Base-by-base conservation (phyloP, 2,888 invertebrate genomes). In the Cantharis rufa region DNA sequence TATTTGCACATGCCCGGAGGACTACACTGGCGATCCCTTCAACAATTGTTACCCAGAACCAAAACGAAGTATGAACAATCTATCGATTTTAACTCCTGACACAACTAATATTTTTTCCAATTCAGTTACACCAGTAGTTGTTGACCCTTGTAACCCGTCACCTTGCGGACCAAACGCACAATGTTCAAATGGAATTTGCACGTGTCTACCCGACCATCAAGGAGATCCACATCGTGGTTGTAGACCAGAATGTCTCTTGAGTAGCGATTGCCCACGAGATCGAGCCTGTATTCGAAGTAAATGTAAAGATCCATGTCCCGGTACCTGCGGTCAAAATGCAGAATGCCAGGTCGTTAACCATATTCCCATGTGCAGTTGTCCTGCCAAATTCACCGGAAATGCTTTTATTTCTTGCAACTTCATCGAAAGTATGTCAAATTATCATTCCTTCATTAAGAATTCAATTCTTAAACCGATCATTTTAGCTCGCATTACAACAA, bases 91-190 rank as follows among this genome's bases (percentile, higher is more conserved):
- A 15, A 48, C 24, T 7, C 11, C 16, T 69, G 10, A 64, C 15
- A 18, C 0, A 64, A 62, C 4, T 27, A 16, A 61, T n/a, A n/a
- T 27, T 28, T 21, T 72, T 68, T 18, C 9, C 15, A 66, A 21
- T 66, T 66, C 80, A 15, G 79, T 72, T 72, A 80, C 81, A 81
- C 78, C 88, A 82, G 80, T 85, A 81, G 81, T 83, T 74, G 82
- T 89, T 64, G 85, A 93, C 84, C 94, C 94, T 28, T 95, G 95
- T 85, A 91, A 92, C 85, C 94, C 94, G 74, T 93, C 93, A 62
- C 95, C 95, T 10, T 96, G 96, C 85, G 96, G 96, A n/a, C 91
- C 94, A 10, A 95, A 96, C 87, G 93, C 96, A 18, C 89, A 93
- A 82, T 96, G 96, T 85, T 92, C 92, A 83, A 93, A 94, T 87